Evolutionary conservation across 2,888 invertebrate species (phyloP).

Genomic region (Tipula confusa): DNA sequence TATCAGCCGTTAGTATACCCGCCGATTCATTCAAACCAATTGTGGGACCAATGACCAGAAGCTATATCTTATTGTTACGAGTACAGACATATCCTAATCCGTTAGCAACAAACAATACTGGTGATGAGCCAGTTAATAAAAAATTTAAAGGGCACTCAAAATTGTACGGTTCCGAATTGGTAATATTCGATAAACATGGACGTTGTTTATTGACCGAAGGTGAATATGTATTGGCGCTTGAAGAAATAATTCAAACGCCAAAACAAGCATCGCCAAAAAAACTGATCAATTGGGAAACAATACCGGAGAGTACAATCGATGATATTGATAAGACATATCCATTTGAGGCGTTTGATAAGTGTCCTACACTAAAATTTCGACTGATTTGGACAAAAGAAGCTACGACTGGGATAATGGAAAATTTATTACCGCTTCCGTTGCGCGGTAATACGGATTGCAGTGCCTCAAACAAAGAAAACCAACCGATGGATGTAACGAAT

Average conservation of each 20-base stretch:
- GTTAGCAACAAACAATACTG: slow-evolving; percentile 27
- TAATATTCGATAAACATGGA: slow-evolving; percentile 85
- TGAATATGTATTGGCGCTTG: slow-evolving; percentile 82
- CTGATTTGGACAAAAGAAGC: slow-evolving; percentile 78
- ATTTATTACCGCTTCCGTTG: slow-evolving; percentile 54
- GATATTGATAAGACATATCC: slow-evolving; percentile 45
- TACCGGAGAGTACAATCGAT: slow-evolving; percentile 54
- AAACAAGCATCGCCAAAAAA: slow-evolving; percentile 59
- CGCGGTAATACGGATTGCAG: slow-evolving; percentile 21
- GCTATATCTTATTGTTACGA: slow-evolving; percentile 73
- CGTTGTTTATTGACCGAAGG: slow-evolving; percentile 82
- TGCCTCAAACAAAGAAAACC: slow-evolving; percentile 46
- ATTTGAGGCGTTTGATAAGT: slow-evolving; percentile 72
- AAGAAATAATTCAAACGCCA: slow-evolving; percentile 57
- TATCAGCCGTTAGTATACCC: slow-evolving; percentile 78
- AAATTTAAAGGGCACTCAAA: slow-evolving; percentile 59
- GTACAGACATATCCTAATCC: slow-evolving; percentile 54
- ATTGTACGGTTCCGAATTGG: slow-evolving; percentile 64
- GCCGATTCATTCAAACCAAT: slow-evolving; percentile 77
- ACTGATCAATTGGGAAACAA: slow-evolving; percentile 63
- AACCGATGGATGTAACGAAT: not conserved
- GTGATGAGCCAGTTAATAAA: slow-evolving; percentile 64
- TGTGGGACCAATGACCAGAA: slow-evolving; percentile 75
- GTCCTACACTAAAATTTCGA: slow-evolving; percentile 79
- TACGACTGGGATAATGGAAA: slow-evolving; percentile 61